A percentile compares a stretch with the other conserved stretches of the same genome.
Evolutionary conservation across 2,113 vertebrate genomes (phyloP).

Genomic region (Chamaetylas fuelleborni): DNA sequence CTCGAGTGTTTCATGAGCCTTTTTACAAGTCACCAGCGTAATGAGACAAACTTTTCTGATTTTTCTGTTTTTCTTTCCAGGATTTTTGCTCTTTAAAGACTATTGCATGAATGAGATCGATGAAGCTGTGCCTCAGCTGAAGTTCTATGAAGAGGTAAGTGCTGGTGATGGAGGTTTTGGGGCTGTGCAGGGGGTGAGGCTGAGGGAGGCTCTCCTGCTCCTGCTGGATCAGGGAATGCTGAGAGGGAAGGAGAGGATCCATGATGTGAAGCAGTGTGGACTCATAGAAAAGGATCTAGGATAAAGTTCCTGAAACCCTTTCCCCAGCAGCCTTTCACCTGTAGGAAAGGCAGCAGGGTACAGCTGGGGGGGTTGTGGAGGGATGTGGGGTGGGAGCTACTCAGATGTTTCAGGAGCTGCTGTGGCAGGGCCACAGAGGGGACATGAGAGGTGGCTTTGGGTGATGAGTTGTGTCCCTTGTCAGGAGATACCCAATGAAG

Average conservation of each 20-base stretch:
- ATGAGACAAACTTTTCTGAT: accelerated
- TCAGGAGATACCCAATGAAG: accelerated
- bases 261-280: neutral
- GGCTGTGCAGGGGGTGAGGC: neutral
- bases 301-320: neutral
- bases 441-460: accelerated
- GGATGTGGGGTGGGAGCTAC: neutral
- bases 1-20: accelerated
- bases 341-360: neutral
- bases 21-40: accelerated
- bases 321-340: neutral
- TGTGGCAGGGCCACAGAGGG: neutral
- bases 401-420: neutral
- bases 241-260: neutral
- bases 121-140: constrained; percentile 94
- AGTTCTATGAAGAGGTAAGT: constrained; percentile 96
- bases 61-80: constrained; percentile 61
- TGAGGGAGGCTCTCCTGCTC: neutral
- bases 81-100: constrained; percentile 96
- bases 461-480: accelerated
- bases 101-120: constrained; percentile 95
- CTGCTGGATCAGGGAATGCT: accelerated
- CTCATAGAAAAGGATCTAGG: neutral
- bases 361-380: neutral
- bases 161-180: neutral